phyloP scores from a whole-genome alignment of 2,888 invertebrate genomes.

The Drosophila yooni region DNA sequence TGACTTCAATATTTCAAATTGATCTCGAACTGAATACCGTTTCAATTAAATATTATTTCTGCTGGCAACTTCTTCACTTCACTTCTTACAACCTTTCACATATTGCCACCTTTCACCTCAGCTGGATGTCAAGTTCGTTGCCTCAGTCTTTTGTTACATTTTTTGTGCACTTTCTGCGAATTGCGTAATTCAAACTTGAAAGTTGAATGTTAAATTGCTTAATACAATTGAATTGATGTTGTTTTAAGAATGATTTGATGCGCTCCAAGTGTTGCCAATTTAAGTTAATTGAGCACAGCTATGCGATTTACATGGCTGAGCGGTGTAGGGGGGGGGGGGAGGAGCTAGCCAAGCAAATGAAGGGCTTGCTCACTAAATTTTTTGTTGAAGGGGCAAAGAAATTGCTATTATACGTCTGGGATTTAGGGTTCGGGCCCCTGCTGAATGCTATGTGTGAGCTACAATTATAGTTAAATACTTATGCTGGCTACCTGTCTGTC shows the following conservation, averaged over 20 bases:
- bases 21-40: no score
- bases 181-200: slow-evolving; percentile 41
- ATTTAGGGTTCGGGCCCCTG: slow-evolving; percentile 31
- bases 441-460: slow-evolving; percentile 55
- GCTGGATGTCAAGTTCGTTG: slow-evolving; percentile 65
- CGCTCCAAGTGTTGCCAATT: slow-evolving; percentile 68
- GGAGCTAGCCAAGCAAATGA: slow-evolving; percentile 33
- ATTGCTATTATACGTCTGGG: slow-evolving; percentile 22
- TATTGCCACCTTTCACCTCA: slow-evolving; percentile 4
- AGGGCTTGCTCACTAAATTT: slow-evolving; percentile 28
- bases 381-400: slow-evolving; percentile 40
- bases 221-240: slow-evolving; percentile 58
- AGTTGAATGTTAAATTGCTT: slow-evolving; percentile 62
- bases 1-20: background rate
- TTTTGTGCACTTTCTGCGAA: slow-evolving; percentile 11
- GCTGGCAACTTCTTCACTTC: background rate
- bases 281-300: slow-evolving; percentile 64
- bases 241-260: slow-evolving; percentile 66
- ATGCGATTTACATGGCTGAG: slow-evolving; percentile 59
- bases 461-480: slow-evolving; percentile 66
- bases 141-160: slow-evolving; percentile 72
- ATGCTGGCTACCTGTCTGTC: slow-evolving; percentile 11
- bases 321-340: slow-evolving; percentile 1
- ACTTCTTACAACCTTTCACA: background rate
- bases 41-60: background rate